Conservation (phyloP, 2,113 vertebrate genomes). For the Cervus canadensis region DNA sequence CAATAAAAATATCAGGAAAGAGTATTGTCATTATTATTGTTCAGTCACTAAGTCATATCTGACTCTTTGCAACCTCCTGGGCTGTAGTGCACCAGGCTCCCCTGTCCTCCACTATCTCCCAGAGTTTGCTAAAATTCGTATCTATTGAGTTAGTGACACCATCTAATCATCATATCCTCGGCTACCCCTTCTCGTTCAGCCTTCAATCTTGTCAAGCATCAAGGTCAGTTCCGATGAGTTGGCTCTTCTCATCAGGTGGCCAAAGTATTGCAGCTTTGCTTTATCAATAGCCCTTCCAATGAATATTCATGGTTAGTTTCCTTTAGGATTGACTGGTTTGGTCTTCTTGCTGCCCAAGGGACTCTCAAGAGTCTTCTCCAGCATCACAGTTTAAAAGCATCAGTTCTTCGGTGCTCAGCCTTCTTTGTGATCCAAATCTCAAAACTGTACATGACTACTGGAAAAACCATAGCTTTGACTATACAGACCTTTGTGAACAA, state of each 20-base stretch:
- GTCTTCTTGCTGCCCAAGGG: not conserved
- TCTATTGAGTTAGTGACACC: not conserved
- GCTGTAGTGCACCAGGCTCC: not conserved
- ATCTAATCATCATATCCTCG: not conserved
- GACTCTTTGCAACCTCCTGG: not conserved
- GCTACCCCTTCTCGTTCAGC: not conserved
- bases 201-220: not conserved
- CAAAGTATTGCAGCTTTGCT: not conserved
- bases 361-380: not conserved
- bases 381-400: not conserved
- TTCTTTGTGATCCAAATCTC: not conserved
- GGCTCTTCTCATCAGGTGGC: not conserved
- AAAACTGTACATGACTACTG: not conserved
- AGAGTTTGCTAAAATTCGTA: not conserved
- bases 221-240: not conserved
- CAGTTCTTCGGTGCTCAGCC: not conserved
- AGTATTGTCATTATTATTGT: not conserved
- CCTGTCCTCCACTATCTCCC: not conserved
- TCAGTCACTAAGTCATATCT: not conserved
- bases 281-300: not conserved
- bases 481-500: not conserved
- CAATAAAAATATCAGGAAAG: conserved; percentile 38
- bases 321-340: not conserved
- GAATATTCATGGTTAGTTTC: not conserved
- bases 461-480: not conserved